Percentiles rank a stretch among this genome's conserved stretches.
These are phyloP conservation scores for Mallotus villosus DNA, from an alignment of 2,797 vertebrate species.

Conservation along the genomic window DNA sequence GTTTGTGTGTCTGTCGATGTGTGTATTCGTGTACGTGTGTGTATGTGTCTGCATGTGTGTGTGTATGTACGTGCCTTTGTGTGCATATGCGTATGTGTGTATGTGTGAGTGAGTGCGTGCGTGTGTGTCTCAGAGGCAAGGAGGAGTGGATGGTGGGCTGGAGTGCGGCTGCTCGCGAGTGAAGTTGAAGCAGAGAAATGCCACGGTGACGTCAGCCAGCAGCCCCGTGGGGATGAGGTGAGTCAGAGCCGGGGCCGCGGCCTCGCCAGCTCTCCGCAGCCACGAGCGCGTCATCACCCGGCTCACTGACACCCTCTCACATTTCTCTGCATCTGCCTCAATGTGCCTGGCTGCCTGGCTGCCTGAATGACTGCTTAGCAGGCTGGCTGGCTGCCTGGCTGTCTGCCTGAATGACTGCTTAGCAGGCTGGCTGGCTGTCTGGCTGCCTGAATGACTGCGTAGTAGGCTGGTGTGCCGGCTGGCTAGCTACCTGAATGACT, in stretches of 20 bases:
- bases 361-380: no score
- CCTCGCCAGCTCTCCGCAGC: conserved; percentile 75
- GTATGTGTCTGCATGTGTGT: conserved; percentile 7
- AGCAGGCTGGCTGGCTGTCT: no score
- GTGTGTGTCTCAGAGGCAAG: conserved; percentile 55
- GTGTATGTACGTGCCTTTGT: not conserved
- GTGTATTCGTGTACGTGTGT: not conserved
- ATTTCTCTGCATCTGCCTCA: conserved; percentile 75
- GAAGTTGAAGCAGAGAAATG: conserved; percentile 77
- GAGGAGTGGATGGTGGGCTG: conserved; percentile 46
- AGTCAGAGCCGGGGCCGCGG: conserved; percentile 83
- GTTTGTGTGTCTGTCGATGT: not conserved
- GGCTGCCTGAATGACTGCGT: no score
- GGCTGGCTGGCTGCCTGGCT: no score
- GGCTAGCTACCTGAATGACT: conserved; percentile 52
- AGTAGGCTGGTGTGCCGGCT: conserved; percentile 36
- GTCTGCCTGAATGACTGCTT: no score
- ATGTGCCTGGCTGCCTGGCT: conserved; percentile 53
- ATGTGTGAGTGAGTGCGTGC: conserved; percentile 24
- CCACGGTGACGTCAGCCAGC: conserved; percentile 81
- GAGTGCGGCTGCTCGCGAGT: conserved; percentile 65
- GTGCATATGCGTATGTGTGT: conserved; percentile 14
- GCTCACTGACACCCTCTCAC: conserved; percentile 77
- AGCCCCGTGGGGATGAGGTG: conserved; percentile 82
- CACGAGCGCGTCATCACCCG: conserved; percentile 75